Conservation (phyloP, 1,140 invertebrate species). For the Phthorimaea operculella region DNA sequence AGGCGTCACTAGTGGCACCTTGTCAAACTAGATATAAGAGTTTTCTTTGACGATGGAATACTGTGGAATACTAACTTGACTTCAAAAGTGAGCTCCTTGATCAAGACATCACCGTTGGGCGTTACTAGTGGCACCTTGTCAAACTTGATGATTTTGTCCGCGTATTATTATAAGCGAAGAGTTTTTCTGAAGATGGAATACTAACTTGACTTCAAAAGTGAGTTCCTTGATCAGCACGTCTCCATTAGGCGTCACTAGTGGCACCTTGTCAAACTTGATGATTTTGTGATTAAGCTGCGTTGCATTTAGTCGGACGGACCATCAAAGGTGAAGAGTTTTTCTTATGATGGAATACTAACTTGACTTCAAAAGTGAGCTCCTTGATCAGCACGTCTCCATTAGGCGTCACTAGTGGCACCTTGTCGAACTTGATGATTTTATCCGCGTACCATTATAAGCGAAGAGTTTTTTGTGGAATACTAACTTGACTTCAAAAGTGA, state of each 20-base stretch:
- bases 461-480: too few species aligned
- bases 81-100: slow-evolving; percentile 91
- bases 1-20: slow-evolving; percentile 94
- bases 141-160: slow-evolving; percentile 92
- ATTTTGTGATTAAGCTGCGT: too few species aligned
- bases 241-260: slow-evolving; percentile 96
- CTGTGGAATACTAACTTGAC: slow-evolving; percentile 74
- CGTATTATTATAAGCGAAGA: too few species aligned
- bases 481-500: slow-evolving; percentile 89
- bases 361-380: slow-evolving; percentile 91
- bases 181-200: slow-evolving; percentile 51
- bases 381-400: slow-evolving; percentile 95
- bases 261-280: slow-evolving; percentile 93
- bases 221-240: slow-evolving; percentile 93
- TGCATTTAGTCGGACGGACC: slow-evolving; percentile 93
- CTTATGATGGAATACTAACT: slow-evolving; percentile 52
- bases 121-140: slow-evolving; percentile 94
- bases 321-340: too few species aligned
- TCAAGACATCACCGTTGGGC: slow-evolving; percentile 95
- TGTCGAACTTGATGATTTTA: slow-evolving; percentile 91
- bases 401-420: slow-evolving; percentile 94
- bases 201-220: slow-evolving; percentile 86
- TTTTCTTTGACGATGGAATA: slow-evolving; percentile 13
- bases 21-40: slow-evolving; percentile 93
- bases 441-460: too few species aligned